Conservation (phyloP, 2,797 vertebrate genomes). For the Sebastes reedi region DNA sequence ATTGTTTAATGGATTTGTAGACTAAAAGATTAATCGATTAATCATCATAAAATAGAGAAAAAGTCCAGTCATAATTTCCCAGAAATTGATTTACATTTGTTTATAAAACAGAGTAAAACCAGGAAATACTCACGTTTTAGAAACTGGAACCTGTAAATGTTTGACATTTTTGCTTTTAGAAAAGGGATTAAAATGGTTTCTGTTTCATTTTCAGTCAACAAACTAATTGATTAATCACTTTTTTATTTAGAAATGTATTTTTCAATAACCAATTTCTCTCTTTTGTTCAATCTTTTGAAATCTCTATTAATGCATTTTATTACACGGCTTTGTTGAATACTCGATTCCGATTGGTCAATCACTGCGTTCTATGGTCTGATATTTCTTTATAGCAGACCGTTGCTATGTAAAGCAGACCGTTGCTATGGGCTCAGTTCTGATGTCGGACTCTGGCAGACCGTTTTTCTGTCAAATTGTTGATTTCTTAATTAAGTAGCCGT, state of each 20-base stretch:
- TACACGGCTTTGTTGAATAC: no score
- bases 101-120: not conserved
- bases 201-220: not conserved
- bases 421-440: no score
- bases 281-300: not conserved
- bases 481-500: no score
- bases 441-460: no score
- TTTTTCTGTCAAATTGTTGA: no score
- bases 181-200: not conserved
- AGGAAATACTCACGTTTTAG: not conserved
- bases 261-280: not conserved
- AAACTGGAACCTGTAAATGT: not conserved
- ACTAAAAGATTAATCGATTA: not conserved
- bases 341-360: no score
- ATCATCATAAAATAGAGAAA: not conserved
- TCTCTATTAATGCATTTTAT: not conserved
- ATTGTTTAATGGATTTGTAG: not conserved
- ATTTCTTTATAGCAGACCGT: no score
- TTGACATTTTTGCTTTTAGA: not conserved
- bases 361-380: no score
- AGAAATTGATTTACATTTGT: not conserved
- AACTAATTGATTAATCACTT: not conserved
- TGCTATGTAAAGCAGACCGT: no score
- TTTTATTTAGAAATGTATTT: not conserved
- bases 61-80: not conserved